Percentiles rank a stretch among this genome's conserved stretches.
These are phyloP conservation scores for Colaptes auratus DNA, from an alignment of 2,113 vertebrate genomes.

Conservation along the genomic window DNA sequence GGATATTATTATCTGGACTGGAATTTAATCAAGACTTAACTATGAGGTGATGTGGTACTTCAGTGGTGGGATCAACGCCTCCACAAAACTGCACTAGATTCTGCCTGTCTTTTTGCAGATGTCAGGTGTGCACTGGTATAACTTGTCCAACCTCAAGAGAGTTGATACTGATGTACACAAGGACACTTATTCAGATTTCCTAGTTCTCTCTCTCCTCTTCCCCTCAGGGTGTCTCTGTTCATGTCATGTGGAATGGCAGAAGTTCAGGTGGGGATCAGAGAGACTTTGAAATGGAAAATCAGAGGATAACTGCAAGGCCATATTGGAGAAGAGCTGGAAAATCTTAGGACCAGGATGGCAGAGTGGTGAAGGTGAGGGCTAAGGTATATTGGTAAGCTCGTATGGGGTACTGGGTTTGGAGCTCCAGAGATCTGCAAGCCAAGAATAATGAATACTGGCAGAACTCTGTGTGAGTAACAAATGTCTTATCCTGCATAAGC, in stretches of 20 bases:
- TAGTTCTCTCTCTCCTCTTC: neutral
- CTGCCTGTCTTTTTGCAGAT: conserved; percentile 39
- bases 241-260: conserved; percentile 50
- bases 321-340: conserved; percentile 27
- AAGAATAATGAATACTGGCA: conserved; percentile 54
- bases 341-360: neutral
- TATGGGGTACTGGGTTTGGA: neutral
- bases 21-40: conserved; percentile 45
- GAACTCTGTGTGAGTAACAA: conserved; percentile 16
- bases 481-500: neutral
- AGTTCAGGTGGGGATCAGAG: conserved; percentile 43
- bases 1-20: conserved; percentile 28
- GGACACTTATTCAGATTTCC: conserved; percentile 15
- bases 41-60: conserved; percentile 28
- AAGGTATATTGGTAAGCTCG: neutral
- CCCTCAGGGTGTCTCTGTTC: conserved; percentile 30
- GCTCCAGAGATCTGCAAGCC: conserved; percentile 14
- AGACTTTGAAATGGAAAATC: conserved; percentile 69
- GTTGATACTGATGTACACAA: neutral
- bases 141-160: conserved; percentile 1
- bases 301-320: conserved; percentile 41
- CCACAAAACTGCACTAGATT: conserved; percentile 37
- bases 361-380: conserved; percentile 4
- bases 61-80: neutral
- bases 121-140: conserved; percentile 38